Percentiles rank a stretch among this genome's conserved stretches.
Conservation (phyloP, 2,113 vertebrate species). For the Oenanthe melanoleuca region DNA sequence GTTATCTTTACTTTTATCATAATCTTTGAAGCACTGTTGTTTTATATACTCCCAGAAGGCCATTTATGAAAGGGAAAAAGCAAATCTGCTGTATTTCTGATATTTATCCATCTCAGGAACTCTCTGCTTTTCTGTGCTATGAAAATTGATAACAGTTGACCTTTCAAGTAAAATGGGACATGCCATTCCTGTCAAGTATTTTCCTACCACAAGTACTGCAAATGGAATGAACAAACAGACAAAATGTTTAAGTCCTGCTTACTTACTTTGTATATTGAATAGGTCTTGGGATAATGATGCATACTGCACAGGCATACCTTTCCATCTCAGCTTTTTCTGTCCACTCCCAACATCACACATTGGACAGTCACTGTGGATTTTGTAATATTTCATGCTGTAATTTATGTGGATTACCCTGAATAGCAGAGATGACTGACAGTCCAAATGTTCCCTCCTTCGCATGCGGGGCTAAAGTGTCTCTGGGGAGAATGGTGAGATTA, state of each 20-base stretch:
- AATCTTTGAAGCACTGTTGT: neutral
- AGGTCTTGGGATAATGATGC: neutral
- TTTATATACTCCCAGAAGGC: neutral
- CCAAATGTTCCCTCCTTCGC: neutral
- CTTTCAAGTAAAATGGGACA: conserved; percentile 10
- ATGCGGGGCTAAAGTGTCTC: neutral
- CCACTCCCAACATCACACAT: neutral
- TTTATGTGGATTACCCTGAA: neutral
- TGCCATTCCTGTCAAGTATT: neutral
- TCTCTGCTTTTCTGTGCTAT: neutral
- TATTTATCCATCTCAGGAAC: neutral
- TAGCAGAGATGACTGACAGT: neutral
- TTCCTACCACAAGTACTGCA: neutral
- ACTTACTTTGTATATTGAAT: neutral
- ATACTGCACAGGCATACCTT: neutral
- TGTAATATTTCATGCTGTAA: neutral
- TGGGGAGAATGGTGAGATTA: conserved; percentile 29
- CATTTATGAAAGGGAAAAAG: neutral
- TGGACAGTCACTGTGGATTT: neutral
- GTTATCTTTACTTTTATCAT: conserved; percentile 4
- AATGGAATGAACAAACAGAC: neutral
- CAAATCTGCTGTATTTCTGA: neutral
- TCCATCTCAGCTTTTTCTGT: neutral
- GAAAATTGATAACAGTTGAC: conserved; percentile 22
- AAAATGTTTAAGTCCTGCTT: neutral